phyloP scores from a whole-genome alignment of 1,140 invertebrate genomes.

The Rhopalosiphum maidis region DNA sequence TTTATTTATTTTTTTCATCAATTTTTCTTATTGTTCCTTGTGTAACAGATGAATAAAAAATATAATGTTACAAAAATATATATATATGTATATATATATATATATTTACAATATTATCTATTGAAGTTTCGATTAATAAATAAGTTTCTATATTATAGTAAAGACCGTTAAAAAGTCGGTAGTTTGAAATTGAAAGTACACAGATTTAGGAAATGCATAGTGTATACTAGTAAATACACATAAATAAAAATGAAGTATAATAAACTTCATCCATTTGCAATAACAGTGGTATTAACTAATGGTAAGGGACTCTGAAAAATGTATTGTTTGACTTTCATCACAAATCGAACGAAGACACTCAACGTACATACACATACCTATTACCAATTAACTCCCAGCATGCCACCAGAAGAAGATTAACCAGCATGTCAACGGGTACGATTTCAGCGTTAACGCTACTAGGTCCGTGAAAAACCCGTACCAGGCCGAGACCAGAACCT shows the following conservation, averaged over 20 bases:
- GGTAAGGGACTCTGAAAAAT: no score
- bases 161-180: neutral
- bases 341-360: neutral
- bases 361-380: conserved; percentile 42
- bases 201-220: neutral
- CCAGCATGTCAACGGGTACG: conserved; percentile 79
- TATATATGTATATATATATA: neutral
- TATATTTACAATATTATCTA: no score
- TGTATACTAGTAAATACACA: neutral
- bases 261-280: neutral
- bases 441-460: conserved; percentile 71
- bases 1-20: no score
- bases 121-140: neutral
- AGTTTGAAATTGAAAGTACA: neutral
- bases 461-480: conserved; percentile 70
- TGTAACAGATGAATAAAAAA: no score
- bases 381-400: conserved; percentile 69
- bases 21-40: no score
- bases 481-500: conserved; percentile 70
- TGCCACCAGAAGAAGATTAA: conserved; percentile 77
- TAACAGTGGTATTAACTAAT: neutral
- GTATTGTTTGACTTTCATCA: neutral
- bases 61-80: no score
- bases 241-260: neutral
- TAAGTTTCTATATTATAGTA: neutral